A percentile compares a stretch with the other conserved stretches of the same genome.
These are phyloP conservation scores for Astreopora myriophthalma DNA, from an alignment of 64 coral and sea anemone species.

Conservation along the genomic window DNA sequence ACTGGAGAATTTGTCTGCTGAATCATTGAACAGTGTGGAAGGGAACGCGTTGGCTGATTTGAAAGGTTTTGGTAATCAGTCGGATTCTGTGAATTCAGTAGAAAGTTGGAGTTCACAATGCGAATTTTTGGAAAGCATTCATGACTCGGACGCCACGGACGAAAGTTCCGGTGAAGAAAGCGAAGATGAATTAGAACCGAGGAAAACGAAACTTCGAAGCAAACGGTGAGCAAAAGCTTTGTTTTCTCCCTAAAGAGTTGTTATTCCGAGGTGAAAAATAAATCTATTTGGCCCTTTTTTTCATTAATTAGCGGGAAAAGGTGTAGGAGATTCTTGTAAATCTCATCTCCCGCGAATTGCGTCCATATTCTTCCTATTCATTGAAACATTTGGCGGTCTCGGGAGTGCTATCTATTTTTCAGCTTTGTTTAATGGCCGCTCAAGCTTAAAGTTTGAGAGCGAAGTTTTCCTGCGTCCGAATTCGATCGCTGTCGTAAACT, in stretches of 20 bases:
- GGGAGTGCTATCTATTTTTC: not conserved
- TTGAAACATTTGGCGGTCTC: not conserved
- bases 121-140: constrained; percentile 89
- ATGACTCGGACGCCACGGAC: constrained; percentile 90
- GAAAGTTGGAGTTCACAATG: constrained; percentile 79
- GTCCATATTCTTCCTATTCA: not conserved
- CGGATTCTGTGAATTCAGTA: constrained; percentile 71
- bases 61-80: constrained; percentile 43
- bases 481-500: not conserved
- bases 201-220: constrained; percentile 59
- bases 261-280: not conserved
- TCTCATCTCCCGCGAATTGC: constrained; percentile 21
- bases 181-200: constrained; percentile 81
- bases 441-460: not conserved
- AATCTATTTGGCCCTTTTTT: constrained; percentile 39
- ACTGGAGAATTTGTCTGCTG: constrained; percentile 32
- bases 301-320: not conserved
- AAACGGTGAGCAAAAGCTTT: constrained; percentile 82
- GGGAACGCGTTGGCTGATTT: constrained; percentile 56
- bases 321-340: constrained; percentile 5
- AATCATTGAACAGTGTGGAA: constrained; percentile 1
- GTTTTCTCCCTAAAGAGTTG: not conserved
- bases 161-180: constrained; percentile 91
- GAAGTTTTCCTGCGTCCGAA: not conserved
- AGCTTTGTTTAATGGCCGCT: not conserved